phyloP scores from a whole-genome alignment of 2,888 invertebrate genomes.

The Drosophila dives region DNA sequence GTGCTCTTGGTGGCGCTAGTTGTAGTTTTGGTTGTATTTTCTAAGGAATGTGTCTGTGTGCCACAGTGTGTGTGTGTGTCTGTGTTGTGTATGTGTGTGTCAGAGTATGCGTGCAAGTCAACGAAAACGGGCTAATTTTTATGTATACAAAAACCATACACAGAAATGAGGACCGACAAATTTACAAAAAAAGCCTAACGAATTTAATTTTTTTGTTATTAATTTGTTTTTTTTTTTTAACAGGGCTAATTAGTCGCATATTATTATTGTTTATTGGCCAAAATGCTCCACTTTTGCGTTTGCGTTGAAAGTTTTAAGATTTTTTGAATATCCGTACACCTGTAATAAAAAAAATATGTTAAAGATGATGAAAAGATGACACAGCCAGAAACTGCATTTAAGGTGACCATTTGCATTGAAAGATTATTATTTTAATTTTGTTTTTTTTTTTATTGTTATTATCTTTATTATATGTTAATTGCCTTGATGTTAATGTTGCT shows the following conservation, averaged over 20 bases:
- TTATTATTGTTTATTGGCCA: no score
- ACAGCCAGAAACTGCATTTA: no score
- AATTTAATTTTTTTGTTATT: background rate
- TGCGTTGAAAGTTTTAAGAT: no score
- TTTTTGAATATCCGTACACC: no score
- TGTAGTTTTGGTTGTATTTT: slow-evolving; percentile 25
- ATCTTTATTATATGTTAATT: slow-evolving; percentile 77
- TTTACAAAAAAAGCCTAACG: slow-evolving; percentile 1
- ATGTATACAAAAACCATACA: background rate
- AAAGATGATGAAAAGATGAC: background rate
- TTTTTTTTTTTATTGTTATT: slow-evolving; percentile 36
- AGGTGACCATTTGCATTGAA: background rate
- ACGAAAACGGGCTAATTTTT: background rate
- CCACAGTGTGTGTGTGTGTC: background rate
- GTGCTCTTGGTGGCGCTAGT: slow-evolving; percentile 42
- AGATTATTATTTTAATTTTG: background rate
- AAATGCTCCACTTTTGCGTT: no score
- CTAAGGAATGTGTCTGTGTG: slow-evolving; percentile 29
- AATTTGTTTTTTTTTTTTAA: background rate
- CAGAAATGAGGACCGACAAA: slow-evolving; percentile 6
- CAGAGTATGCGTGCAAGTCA: background rate
- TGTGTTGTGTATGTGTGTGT: background rate
- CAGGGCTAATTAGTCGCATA: no score
- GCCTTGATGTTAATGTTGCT: slow-evolving; percentile 72
- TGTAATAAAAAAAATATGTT: no score